Evolutionary conservation across 1,140 invertebrate species (phyloP).

Genomic region (Conus betulinus): DNA sequence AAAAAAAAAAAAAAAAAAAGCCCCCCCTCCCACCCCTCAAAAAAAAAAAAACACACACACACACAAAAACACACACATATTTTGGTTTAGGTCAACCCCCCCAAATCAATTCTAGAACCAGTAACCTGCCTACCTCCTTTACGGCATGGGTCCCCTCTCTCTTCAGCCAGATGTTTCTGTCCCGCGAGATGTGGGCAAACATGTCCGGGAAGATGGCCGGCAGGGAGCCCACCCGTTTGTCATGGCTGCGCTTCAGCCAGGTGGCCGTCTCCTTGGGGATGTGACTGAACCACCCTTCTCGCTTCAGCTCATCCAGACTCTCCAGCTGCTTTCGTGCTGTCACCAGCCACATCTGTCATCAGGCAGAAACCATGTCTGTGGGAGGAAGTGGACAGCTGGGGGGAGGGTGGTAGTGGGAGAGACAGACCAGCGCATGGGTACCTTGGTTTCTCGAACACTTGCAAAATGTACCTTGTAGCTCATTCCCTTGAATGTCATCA

Average conservation of each 20-base stretch:
- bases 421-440: no score
- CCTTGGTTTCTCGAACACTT: no score
- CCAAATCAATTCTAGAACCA: background rate
- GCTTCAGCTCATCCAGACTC: constrained; percentile 28
- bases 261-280: constrained; percentile 6
- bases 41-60: no score
- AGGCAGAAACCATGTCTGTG: background rate
- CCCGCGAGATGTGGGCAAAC: constrained; percentile 29
- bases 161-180: constrained; percentile 18
- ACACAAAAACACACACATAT: no score
- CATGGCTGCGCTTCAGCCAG: constrained; percentile 25
- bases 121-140: background rate
- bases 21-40: no score
- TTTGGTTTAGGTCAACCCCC: no score
- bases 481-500: no score
- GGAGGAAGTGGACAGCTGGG: no score
- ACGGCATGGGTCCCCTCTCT: background rate
- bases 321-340: constrained; percentile 21
- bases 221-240: background rate
- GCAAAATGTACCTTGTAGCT: no score
- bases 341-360: constrained; percentile 29
- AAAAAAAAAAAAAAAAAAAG: background rate
- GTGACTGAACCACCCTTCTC: constrained; percentile 26
- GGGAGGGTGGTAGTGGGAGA: no score
- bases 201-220: background rate